Percentiles rank a stretch among this genome's conserved stretches.
phyloP scores from a whole-genome alignment of 2,797 vertebrate genomes.

The Schizothorax lantsangensis region DNA sequence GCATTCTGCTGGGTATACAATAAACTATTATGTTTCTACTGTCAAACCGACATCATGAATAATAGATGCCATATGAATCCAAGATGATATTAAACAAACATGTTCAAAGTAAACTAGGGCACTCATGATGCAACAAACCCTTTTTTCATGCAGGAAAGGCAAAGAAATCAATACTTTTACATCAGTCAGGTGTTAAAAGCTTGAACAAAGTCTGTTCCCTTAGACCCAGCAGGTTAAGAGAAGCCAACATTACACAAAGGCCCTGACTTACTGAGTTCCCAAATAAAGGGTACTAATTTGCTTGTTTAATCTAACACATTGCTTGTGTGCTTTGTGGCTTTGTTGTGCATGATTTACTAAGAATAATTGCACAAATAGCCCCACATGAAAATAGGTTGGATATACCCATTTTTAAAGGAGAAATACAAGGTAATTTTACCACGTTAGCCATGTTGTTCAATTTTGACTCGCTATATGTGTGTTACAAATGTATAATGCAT shows the following conservation, averaged over 20 bases:
- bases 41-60: slow-evolving; percentile 38
- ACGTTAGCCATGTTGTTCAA: background rate
- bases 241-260: background rate
- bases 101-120: slow-evolving; percentile 52
- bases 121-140: slow-evolving; percentile 37
- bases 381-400: too few relatives aligned
- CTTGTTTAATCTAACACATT: background rate
- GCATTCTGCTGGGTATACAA: slow-evolving; percentile 39
- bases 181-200: slow-evolving; percentile 39
- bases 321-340: background rate
- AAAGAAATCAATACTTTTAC: slow-evolving; percentile 33
- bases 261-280: background rate
- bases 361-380: background rate
- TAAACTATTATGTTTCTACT: slow-evolving; percentile 43
- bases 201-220: background rate
- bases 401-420: background rate
- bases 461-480: background rate
- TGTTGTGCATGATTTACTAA: background rate
- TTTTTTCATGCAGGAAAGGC: background rate
- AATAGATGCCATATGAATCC: slow-evolving; percentile 52
- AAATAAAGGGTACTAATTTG: background rate
- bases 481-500: background rate
- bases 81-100: slow-evolving; percentile 52
- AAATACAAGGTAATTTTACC: background rate
- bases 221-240: background rate